These are phyloP conservation scores for Eulemur albifrons DNA, from an alignment of 2,797 vertebrate species.

Conservation along the genomic window DNA sequence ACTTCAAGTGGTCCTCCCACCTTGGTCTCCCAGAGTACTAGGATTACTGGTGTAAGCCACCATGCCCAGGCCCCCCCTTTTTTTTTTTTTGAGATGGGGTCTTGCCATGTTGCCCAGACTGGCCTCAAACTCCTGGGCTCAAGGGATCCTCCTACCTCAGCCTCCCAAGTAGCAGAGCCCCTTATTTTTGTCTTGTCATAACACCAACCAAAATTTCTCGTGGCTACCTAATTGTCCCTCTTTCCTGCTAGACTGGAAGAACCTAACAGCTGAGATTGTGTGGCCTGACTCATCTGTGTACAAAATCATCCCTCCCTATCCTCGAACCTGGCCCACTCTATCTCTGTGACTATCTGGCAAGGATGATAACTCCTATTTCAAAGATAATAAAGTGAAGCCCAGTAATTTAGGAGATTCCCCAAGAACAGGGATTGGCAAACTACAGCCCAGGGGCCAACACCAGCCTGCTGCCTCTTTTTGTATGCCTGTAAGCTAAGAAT, in stretches of 20 bases:
- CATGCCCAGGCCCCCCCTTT: too few species aligned
- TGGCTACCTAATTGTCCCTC: background rate
- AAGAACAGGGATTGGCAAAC: background rate
- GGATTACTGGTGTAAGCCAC: too few species aligned
- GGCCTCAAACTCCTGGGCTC: too few species aligned
- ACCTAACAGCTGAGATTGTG: background rate
- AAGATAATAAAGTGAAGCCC: background rate
- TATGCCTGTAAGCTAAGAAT: background rate
- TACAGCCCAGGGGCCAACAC: rapidly evolving
- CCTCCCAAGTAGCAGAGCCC: too few species aligned
- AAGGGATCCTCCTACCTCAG: too few species aligned
- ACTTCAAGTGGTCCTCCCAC: too few species aligned
- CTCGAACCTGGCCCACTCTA: background rate
- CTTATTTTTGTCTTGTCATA: background rate
- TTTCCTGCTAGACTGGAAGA: background rate
- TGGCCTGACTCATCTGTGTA: too few species aligned
- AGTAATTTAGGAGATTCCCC: background rate
- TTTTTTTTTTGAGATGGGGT: too few species aligned
- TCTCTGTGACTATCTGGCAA: background rate
- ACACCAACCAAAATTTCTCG: background rate
- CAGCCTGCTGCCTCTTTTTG: background rate
- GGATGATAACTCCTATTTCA: background rate
- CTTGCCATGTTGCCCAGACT: too few species aligned
- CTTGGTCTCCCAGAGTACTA: too few species aligned
- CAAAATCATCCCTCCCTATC: background rate